Conservation (phyloP, 2,888 invertebrate genomes). For the Nemoura dubitans region DNA sequence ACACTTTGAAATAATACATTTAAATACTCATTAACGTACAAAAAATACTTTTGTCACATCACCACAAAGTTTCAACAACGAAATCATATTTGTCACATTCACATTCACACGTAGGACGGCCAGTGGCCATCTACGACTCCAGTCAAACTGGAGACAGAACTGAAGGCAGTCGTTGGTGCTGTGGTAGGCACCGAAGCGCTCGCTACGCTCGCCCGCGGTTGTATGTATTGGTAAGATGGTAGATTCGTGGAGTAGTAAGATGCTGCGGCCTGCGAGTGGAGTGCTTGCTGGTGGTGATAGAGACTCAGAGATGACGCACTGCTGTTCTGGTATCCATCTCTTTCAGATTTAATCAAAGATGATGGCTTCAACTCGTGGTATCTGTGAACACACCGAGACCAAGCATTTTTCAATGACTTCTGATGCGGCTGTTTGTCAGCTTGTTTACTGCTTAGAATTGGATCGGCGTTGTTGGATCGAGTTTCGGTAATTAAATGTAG, state of each 20-base stretch:
- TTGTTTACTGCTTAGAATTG: constrained; percentile 2
- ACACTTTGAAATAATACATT: background rate
- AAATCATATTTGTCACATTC: no score
- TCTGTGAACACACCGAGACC: constrained; percentile 50
- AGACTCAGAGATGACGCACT: constrained; percentile 9
- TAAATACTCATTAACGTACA: background rate
- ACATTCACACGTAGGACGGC: background rate
- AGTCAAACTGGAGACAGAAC: background rate
- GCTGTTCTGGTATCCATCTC: constrained; percentile 55
- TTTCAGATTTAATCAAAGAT: constrained; percentile 47
- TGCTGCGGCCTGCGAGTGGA: constrained; percentile 34
- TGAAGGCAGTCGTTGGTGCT: background rate
- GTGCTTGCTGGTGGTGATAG: constrained; percentile 37
- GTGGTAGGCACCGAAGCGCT: background rate
- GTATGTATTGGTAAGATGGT: constrained; percentile 46
- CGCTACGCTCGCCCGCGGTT: constrained; percentile 25
- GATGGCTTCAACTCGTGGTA: constrained; percentile 60
- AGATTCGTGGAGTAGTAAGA: constrained; percentile 43
- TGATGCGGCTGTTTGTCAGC: background rate
- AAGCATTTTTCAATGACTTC: background rate
- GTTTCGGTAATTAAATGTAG: no score
- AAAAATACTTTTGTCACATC: background rate
- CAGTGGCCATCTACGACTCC: background rate
- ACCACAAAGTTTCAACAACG: background rate
- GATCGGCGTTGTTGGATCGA: no score